Evolutionary conservation across 2,797 vertebrate genomes (phyloP).

Genomic region (Squalus acanthias): DNA sequence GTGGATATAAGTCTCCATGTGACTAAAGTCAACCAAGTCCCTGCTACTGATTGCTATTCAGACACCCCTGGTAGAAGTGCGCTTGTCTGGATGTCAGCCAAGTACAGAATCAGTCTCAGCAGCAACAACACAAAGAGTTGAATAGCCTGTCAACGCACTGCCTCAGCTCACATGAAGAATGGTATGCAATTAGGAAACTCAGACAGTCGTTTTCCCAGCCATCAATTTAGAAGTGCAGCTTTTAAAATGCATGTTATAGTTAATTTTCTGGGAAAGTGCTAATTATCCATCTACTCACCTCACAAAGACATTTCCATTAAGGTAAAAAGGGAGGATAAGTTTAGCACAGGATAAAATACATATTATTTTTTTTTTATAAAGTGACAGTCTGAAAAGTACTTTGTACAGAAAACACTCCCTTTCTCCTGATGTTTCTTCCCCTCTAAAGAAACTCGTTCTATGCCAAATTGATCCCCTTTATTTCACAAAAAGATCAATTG

Average conservation of each 20-base stretch:
- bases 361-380: no score
- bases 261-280: background rate
- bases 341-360: background rate
- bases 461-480: background rate
- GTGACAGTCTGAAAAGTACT: background rate
- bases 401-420: background rate
- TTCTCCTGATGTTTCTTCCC: no score
- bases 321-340: background rate
- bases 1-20: no score
- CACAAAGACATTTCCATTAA: background rate
- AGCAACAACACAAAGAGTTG: background rate
- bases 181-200: background rate
- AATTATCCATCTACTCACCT: background rate
- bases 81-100: background rate
- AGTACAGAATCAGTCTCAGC: background rate
- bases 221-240: background rate
- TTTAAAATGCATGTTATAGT: background rate
- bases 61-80: background rate
- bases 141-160: background rate
- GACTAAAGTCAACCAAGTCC: background rate
- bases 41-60: background rate
- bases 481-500: no score
- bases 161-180: background rate
- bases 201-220: background rate
- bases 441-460: background rate